phyloP scores from a whole-genome alignment of 2,113 vertebrate species.

The Tragelaphus buxtoni region DNA sequence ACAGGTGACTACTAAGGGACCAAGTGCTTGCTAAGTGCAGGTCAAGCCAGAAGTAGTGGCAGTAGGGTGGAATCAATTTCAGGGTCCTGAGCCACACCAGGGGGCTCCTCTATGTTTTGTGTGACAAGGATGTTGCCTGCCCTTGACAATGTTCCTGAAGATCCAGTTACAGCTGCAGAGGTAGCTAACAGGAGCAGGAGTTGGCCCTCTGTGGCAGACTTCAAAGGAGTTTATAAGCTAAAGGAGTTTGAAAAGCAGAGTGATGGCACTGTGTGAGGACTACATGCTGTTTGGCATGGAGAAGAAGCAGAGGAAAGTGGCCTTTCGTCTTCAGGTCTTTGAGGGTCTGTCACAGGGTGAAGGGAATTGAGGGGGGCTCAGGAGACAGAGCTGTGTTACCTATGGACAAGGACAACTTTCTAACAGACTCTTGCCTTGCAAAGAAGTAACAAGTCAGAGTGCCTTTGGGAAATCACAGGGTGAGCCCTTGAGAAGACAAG shows the following conservation, averaged over 20 bases:
- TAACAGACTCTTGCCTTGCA: background rate
- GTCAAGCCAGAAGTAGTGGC: background rate
- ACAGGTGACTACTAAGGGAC: background rate
- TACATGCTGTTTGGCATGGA: background rate
- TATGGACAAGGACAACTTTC: constrained; percentile 17
- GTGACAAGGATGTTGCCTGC: background rate
- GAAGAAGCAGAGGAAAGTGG: background rate
- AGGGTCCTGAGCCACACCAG: background rate
- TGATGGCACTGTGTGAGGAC: background rate
- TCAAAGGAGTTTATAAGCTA: background rate
- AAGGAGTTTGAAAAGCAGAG: background rate
- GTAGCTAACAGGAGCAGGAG: background rate
- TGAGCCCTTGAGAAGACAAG: background rate
- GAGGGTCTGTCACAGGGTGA: background rate
- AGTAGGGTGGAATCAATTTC: background rate
- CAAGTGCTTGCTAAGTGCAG: background rate
- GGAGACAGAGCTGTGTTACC: background rate
- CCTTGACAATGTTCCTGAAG: background rate
- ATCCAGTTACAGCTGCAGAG: background rate
- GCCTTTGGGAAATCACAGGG: background rate
- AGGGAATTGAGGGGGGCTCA: background rate
- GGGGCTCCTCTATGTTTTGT: background rate
- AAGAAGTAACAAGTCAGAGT: background rate
- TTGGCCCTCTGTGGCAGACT: background rate
- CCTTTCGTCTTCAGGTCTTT: constrained; percentile 4